A percentile compares a stretch with the other conserved stretches of the same genome.
phyloP scores from a whole-genome alignment of 1,140 invertebrate genomes.

The Ptiloglossa arizonensis region DNA sequence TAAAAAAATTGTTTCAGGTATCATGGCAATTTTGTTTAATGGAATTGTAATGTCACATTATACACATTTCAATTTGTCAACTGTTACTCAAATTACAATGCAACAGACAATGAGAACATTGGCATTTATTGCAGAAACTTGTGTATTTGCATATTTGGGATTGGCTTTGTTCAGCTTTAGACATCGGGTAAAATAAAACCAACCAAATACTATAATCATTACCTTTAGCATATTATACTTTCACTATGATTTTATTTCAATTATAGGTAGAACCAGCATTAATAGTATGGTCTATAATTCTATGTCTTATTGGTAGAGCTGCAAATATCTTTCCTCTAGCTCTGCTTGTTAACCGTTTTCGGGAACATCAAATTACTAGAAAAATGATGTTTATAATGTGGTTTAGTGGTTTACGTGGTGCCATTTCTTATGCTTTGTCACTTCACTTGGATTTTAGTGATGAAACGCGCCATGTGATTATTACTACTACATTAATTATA shows the following conservation, averaged over 20 bases:
- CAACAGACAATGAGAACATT: slow-evolving; percentile 99
- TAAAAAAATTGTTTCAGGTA: slow-evolving; percentile 86
- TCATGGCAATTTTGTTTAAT: slow-evolving; percentile 99
- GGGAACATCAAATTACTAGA: slow-evolving; percentile 98
- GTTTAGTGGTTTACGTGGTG: slow-evolving; percentile 98
- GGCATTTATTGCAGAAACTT: slow-evolving; percentile 98
- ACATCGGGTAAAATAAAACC: slow-evolving; percentile 83
- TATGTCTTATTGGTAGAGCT: slow-evolving; percentile 96
- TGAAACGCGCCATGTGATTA: slow-evolving; percentile 96
- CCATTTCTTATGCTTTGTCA: slow-evolving; percentile 98
- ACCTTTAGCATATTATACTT: slow-evolving; percentile 1
- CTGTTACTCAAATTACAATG: slow-evolving; percentile 99
- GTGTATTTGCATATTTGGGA: slow-evolving; percentile 99
- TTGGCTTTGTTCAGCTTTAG: slow-evolving; percentile 98
- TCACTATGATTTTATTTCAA: slow-evolving; percentile 30
- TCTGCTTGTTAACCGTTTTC: slow-evolving; percentile 96
- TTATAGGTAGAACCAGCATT: slow-evolving; percentile 87
- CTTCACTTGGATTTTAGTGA: slow-evolving; percentile 97
- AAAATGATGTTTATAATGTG: slow-evolving; percentile 99
- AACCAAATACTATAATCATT: slow-evolving; percentile 6
- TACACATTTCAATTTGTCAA: slow-evolving; percentile 98
- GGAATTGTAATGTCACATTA: slow-evolving; percentile 99
- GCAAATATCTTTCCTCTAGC: slow-evolving; percentile 98
- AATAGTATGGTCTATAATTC: slow-evolving; percentile 95
- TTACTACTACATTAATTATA: slow-evolving; percentile 98